Evolutionary conservation across 2,797 vertebrate genomes (phyloP).

Genomic region (Dendrocincla tyrannina): DNA sequence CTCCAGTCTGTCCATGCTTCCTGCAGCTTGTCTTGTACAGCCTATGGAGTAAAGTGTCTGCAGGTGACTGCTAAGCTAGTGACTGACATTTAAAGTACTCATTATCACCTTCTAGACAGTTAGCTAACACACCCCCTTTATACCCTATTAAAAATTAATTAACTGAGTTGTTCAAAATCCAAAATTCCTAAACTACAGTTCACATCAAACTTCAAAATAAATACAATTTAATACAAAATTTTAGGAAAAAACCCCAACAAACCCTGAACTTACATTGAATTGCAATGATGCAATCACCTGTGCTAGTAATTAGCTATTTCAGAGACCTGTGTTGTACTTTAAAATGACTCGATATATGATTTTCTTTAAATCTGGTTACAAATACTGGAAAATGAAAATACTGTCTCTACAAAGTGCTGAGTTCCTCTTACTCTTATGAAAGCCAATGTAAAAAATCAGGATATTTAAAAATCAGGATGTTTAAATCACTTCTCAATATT

Average conservation of each 20-base stretch:
- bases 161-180: not conserved
- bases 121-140: not conserved
- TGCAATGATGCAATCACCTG: not conserved
- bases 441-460: not conserved
- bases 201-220: constrained; percentile 41
- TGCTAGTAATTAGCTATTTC: not conserved
- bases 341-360: not conserved
- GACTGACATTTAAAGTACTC: not conserved
- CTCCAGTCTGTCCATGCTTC: not conserved
- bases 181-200: not conserved
- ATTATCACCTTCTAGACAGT: not conserved
- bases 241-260: fast-evolving
- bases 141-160: not conserved
- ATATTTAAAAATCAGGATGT: not conserved
- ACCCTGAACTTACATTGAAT: not conserved
- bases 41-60: not conserved
- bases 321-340: not conserved
- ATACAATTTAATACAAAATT: constrained; percentile 31
- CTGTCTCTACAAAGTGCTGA: not conserved
- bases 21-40: not conserved
- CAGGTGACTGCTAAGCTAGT: not conserved
- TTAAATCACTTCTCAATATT: not conserved
- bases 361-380: not conserved
- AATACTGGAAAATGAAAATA: not conserved
- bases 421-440: not conserved